Base-by-base conservation (phyloP, 2,888 invertebrate genomes). In the Muschampia staudingeri region DNA sequence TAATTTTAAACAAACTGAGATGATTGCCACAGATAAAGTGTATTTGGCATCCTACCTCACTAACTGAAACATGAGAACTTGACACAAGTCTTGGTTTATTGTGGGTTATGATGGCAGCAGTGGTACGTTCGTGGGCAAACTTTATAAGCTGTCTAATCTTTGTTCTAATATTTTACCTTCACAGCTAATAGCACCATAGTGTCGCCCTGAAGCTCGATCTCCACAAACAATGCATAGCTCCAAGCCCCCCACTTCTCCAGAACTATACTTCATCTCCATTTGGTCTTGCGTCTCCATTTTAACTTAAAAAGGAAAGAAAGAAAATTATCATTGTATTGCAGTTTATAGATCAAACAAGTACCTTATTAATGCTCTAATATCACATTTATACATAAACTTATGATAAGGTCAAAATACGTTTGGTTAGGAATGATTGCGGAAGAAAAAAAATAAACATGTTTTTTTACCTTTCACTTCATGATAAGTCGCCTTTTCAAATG, bases 211-310 rank as follows among this genome's bases (percentile, higher is more conserved):
- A 12, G 99, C 99, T 84, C 99, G 97, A 94, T 99, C 99, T 0
- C 99, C 99, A 92, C 99, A 99, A 40, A 99, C 99, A 25, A 99
- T 98, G 94, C 99, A 99, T 77, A 99, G 97, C 94, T 99, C 99
- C 88, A 98, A 95, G 0, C 98, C 98, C 7, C 98, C 97, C 67
- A 95, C 95, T 69, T 96, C 96, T n/a, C 92, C 93, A 0, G 91
- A 91, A 48, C 91, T 93, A 84, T 94, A 96, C 86, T 96, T 96
- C 91, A 96, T 91, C 86, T 96, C 96, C 92, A 96, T 91, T 67
- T 93, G 94, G 56, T 96, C 95, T 84, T 94, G 95, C 11, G 94
- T 91, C 80, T 95, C 95, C 95, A 95, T 95, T 65, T 30, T 82
- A 37, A 52, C 85, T 86, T 56, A 34, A 34, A 34, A 34, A 25